Evolutionary conservation across 1,140 invertebrate species (phyloP).

Genomic region (Acyrthosiphon pisum): DNA sequence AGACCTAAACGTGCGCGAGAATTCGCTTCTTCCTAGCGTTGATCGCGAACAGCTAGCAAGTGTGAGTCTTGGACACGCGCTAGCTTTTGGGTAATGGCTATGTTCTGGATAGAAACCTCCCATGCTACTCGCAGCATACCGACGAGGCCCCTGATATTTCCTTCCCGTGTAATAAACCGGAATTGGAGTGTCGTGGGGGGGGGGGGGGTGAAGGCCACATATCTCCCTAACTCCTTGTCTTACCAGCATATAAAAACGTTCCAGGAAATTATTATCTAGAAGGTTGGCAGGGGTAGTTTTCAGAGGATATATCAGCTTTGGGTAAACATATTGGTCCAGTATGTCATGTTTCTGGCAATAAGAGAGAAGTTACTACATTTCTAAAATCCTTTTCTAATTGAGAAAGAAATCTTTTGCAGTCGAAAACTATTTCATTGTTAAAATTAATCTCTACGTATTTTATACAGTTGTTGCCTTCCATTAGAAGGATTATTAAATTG

Average conservation of each 20-base stretch:
- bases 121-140: not conserved
- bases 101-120: not conserved
- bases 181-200: slow-evolving; percentile 13
- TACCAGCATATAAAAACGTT: not conserved
- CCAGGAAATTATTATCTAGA: not conserved
- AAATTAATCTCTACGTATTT: too few relatives aligned
- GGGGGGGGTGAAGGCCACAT: not conserved
- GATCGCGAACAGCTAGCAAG: not conserved
- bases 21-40: not conserved
- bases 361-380: slow-evolving; percentile 16
- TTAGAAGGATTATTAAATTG: too few relatives aligned
- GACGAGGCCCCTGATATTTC: not conserved
- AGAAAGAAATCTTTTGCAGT: not conserved
- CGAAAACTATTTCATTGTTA: not conserved
- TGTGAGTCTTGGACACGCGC: not conserved
- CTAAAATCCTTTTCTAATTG: slow-evolving; percentile 39
- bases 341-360: slow-evolving; percentile 7
- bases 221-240: slow-evolving; percentile 8
- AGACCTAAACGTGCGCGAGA: not conserved
- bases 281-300: not conserved
- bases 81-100: slow-evolving; percentile 13
- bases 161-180: not conserved
- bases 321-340: slow-evolving; percentile 14
- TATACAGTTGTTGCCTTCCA: too few relatives aligned
- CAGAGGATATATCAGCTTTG: not conserved